Conservation (phyloP, 1,140 invertebrate species). For the Formica exsecta region DNA sequence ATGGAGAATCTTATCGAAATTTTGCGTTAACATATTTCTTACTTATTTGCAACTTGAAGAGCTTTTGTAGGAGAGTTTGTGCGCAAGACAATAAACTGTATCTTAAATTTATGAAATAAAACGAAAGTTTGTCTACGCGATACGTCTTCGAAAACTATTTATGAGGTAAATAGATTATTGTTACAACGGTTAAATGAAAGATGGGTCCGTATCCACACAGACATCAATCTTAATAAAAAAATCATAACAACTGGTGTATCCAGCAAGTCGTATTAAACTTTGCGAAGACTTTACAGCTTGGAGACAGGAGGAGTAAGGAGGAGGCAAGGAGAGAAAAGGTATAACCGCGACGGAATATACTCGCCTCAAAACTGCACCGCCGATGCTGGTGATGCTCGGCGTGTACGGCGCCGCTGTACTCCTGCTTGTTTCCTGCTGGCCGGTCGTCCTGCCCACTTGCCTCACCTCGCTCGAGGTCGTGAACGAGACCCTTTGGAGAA, state of each 20-base stretch:
- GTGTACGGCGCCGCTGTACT: constrained; percentile 82
- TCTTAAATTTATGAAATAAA: neutral
- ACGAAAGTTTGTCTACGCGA: neutral
- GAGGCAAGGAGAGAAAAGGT: neutral
- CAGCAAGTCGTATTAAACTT: neutral
- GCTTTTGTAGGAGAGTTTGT: neutral
- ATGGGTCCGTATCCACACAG: neutral
- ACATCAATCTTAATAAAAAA: constrained; percentile 16
- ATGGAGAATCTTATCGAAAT: neutral
- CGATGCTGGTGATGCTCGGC: constrained; percentile 89
- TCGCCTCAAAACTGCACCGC: constrained; percentile 88
- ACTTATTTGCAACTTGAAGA: neutral
- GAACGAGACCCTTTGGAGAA: constrained; percentile 88
- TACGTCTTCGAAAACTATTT: neutral
- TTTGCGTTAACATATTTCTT: neutral
- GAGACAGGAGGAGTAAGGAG: neutral
- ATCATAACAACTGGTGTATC: neutral
- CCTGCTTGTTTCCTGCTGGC: constrained; percentile 80
- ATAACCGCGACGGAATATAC: constrained; percentile 7
- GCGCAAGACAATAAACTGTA: neutral
- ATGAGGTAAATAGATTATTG: neutral
- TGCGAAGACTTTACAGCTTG: neutral
- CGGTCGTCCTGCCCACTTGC: constrained; percentile 84
- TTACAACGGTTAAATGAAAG: neutral
- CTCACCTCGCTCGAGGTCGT: constrained; percentile 87